Base-by-base conservation (phyloP, 2,888 invertebrate species). In the Palloptera scutellata region DNA sequence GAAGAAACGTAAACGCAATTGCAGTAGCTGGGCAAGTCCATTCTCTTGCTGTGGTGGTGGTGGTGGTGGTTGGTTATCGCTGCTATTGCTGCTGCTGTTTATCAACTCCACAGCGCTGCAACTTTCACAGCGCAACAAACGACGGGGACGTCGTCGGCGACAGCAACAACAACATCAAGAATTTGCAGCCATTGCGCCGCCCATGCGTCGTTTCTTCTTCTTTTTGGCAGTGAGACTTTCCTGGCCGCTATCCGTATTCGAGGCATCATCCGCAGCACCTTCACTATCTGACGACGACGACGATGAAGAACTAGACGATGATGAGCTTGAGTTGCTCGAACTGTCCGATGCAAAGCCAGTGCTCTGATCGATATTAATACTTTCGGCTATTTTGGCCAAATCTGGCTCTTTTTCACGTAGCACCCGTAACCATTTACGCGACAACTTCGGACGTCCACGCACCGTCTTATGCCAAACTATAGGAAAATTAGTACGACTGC, bases 391-490 rank as follows among this genome's bases (percentile, higher is more conserved):
- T 75, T 89, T 88, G 48, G 92, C 94, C 69, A 96, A 84, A 42
- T 93, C 91, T 3, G 93, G 91, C 74, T 94, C 92, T 79, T 92
- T 91, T 73, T 89, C 87, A 72, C 88, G 88, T 60, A 91, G 84
- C 51, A 89, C 87, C 80, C 89, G 89, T 66, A 95, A 87, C 97
- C 97, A 98, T 83, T 97, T 97, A 70, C 91, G 91, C 6, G 98
- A 97, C 45, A 99, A 87, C 85, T 98, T 98, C 5, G 98, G 98
- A 42, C 98, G 88, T 4, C 98, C 98, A 53, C 97, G 89, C 2
- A 95, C 93, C 9, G 97, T 97, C 86, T 98, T 98, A 84, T 98
- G 97, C 97, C 98, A 98, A 1, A 98, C 98, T 13, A 98, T 90
- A 0, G 97, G 96, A 83, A 99, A 97, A 86, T 99, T 99, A 1